Evolutionary conservation across 2,113 vertebrate species (phyloP).

Genomic region (Perca flavescens): DNA sequence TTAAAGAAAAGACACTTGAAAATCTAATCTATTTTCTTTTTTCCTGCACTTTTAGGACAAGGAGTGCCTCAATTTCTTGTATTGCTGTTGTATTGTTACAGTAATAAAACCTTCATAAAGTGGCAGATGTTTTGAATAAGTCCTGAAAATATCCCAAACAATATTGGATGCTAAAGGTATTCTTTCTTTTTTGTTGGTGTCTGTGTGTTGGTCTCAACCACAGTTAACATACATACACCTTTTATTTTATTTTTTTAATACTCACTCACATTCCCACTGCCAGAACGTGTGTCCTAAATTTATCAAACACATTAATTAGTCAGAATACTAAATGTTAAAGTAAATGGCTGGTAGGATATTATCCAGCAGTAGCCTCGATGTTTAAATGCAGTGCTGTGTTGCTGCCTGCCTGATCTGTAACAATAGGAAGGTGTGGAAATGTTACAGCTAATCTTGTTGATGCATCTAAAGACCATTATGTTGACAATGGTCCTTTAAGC

Average conservation of each 20-base stretch:
- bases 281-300: neutral
- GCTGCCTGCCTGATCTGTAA: neutral
- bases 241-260: no score
- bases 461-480: constrained; percentile 53
- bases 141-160: neutral
- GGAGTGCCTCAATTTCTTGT: neutral
- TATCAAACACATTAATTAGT: neutral
- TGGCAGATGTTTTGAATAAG: neutral
- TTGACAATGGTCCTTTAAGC: constrained; percentile 57
- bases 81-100: neutral
- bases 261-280: neutral
- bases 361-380: neutral
- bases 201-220: neutral
- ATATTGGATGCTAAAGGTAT: neutral
- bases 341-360: neutral
- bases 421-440: constrained; percentile 26
- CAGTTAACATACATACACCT: neutral
- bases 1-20: neutral
- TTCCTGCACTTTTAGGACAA: neutral
- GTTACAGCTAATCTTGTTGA: constrained; percentile 49
- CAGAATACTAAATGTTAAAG: neutral
- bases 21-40: neutral
- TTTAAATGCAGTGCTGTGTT: neutral
- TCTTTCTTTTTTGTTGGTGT: neutral
- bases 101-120: neutral